Conservation (phyloP, 2,888 invertebrate species). For the Stenodera caucasica region DNA sequence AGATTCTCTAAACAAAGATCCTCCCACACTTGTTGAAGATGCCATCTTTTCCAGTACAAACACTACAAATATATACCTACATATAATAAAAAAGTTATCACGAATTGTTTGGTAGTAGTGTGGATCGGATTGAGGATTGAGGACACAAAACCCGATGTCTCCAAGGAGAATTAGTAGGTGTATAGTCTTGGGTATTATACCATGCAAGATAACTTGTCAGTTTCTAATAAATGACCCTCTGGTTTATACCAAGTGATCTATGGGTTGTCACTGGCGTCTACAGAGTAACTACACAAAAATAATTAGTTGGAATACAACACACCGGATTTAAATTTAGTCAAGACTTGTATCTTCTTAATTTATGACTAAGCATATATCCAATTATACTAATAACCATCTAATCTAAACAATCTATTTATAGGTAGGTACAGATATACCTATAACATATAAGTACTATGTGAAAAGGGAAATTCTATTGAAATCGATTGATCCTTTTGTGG, state of each 20-base stretch:
- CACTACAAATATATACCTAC: not conserved
- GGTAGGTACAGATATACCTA: too few relatives aligned
- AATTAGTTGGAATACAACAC: slow-evolving; percentile 25
- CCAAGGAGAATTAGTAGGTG: slow-evolving; percentile 29
- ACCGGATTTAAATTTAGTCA: slow-evolving; percentile 27
- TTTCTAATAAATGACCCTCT: slow-evolving; percentile 27
- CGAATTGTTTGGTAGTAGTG: not conserved
- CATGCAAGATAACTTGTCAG: slow-evolving; percentile 28
- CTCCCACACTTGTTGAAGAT: slow-evolving; percentile 7
- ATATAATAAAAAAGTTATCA: slow-evolving; percentile 7
- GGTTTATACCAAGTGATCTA: slow-evolving; percentile 31
- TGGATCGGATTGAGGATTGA: not conserved
- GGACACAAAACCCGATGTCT: slow-evolving; percentile 11
- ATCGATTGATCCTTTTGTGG: not conserved
- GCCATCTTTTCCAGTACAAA: not conserved
- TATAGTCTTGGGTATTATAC: slow-evolving; percentile 26
- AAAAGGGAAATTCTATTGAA: not conserved
- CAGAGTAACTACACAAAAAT: slow-evolving; percentile 28
- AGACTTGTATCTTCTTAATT: slow-evolving; percentile 13
- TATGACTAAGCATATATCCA: slow-evolving; percentile 9
- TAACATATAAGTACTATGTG: too few relatives aligned
- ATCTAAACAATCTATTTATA: not conserved
- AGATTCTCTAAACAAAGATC: not conserved
- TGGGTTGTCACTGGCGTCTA: slow-evolving; percentile 24
- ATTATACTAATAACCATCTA: slow-evolving; percentile 2